A percentile compares a stretch with the other conserved stretches of the same genome.
Evolutionary conservation across 2,113 vertebrate genomes (phyloP).

Genomic region (Eclectus roratus): DNA sequence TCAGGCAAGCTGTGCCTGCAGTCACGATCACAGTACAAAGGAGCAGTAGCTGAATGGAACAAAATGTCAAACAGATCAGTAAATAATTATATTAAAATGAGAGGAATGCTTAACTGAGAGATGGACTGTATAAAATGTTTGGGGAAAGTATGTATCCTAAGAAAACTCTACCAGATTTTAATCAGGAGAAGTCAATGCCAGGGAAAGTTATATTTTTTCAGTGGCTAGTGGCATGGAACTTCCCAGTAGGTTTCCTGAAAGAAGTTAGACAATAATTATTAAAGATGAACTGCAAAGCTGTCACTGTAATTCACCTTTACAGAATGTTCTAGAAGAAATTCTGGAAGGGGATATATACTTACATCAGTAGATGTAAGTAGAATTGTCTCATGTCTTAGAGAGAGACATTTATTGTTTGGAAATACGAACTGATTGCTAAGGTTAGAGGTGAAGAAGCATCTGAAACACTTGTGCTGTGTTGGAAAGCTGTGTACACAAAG

Average conservation of each 20-base stretch:
- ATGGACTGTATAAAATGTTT: background rate
- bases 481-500: background rate
- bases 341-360: background rate
- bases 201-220: background rate
- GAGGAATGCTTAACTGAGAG: background rate
- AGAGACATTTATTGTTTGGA: background rate
- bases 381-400: background rate
- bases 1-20: background rate
- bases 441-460: background rate
- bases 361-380: too few relatives aligned
- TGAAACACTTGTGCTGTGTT: background rate
- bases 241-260: background rate
- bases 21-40: background rate
- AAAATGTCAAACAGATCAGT: background rate
- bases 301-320: background rate
- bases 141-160: background rate
- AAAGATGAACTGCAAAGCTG: background rate
- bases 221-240: background rate
- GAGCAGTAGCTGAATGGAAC: background rate
- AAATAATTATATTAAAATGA: background rate
- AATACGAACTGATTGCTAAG: background rate
- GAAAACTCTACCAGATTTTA: background rate
- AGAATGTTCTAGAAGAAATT: background rate
- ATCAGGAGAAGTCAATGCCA: background rate
- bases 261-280: background rate